A percentile compares a stretch with the other conserved stretches of the same genome.
These are phyloP conservation scores for Chymomyza caudatula DNA, from an alignment of 2,888 invertebrate species.

Conservation along the genomic window DNA sequence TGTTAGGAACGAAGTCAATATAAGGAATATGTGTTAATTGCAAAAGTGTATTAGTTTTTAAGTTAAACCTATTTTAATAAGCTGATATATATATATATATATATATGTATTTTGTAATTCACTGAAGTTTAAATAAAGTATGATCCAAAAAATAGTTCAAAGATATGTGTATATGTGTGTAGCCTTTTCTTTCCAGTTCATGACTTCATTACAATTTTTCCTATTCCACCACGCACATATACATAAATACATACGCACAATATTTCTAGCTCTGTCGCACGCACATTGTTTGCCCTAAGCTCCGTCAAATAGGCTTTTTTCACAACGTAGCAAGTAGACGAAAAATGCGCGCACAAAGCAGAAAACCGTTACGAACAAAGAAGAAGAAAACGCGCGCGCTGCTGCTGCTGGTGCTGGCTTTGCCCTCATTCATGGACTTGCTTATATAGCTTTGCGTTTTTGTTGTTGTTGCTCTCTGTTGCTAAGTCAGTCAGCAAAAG, in stretches of 20 bases:
- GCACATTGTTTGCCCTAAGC: conserved; percentile 34
- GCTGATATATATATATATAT: conserved; percentile 52
- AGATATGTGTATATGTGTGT: conserved; percentile 19
- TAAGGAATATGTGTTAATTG: background rate
- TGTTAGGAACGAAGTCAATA: conserved; percentile 31
- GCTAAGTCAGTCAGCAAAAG: conserved; percentile 64
- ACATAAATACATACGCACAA: conserved; percentile 19
- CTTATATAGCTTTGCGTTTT: conserved; percentile 18
- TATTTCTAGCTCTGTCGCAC: conserved; percentile 56
- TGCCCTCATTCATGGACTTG: conserved; percentile 27
- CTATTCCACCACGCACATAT: conserved; percentile 35
- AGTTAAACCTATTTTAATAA: conserved; percentile 37
- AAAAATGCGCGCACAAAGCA: background rate
- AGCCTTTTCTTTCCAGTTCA: conserved; percentile 49
- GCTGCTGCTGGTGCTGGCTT: conserved; percentile 17
- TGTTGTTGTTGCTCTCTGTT: conserved; percentile 51
- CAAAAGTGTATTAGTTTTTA: conserved; percentile 16
- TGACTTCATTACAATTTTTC: conserved; percentile 43
- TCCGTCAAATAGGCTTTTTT: conserved; percentile 16
- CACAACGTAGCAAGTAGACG: background rate
- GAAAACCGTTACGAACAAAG: conserved; percentile 50
- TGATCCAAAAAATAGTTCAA: conserved; percentile 36
- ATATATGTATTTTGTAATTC: conserved; percentile 43
- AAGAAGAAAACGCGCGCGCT: conserved; percentile 20
- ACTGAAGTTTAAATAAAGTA: conserved; percentile 1